These are phyloP conservation scores for Morinoia aosen DNA, from an alignment of 2,888 invertebrate genomes.

Conservation along the genomic window DNA sequence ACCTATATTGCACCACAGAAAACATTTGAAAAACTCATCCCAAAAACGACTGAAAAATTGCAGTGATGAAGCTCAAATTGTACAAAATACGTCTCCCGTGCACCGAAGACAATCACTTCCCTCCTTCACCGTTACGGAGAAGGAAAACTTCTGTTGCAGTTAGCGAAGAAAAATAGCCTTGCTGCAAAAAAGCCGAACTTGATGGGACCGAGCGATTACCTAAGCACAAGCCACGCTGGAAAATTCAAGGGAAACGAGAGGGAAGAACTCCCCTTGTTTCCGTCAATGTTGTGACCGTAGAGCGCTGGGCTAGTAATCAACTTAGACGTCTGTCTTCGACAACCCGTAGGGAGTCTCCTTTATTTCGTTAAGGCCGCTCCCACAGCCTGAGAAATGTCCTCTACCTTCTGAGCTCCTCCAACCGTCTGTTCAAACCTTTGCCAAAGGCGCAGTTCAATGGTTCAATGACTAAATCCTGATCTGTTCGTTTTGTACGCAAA, in stretches of 20 bases:
- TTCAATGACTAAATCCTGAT: background rate
- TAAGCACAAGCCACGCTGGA: background rate
- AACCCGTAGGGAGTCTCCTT: constrained; percentile 33
- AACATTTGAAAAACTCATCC: no score
- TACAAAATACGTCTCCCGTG: background rate
- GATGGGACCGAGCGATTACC: background rate
- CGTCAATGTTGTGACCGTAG: constrained; percentile 37
- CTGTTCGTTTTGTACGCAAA: no score
- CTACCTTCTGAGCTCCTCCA: background rate
- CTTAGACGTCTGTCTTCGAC: constrained; percentile 45
- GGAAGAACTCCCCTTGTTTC: constrained; percentile 21
- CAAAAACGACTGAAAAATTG: no score
- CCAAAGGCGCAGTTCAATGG: background rate
- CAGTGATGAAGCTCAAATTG: no score
- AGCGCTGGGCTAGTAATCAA: constrained; percentile 18
- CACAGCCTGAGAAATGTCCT: background rate
- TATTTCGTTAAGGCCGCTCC: constrained; percentile 33
- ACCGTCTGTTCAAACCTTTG: background rate
- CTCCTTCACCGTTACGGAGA: background rate
- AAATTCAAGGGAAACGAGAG: background rate
- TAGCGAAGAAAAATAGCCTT: background rate
- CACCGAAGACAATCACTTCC: background rate
- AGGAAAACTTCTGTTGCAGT: background rate
- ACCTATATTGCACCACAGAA: no score
- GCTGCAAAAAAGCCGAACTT: background rate